A percentile compares a stretch with the other conserved stretches of the same genome.
These are phyloP conservation scores for Alosa sapidissima DNA, from an alignment of 2,797 vertebrate species.

Conservation along the genomic window DNA sequence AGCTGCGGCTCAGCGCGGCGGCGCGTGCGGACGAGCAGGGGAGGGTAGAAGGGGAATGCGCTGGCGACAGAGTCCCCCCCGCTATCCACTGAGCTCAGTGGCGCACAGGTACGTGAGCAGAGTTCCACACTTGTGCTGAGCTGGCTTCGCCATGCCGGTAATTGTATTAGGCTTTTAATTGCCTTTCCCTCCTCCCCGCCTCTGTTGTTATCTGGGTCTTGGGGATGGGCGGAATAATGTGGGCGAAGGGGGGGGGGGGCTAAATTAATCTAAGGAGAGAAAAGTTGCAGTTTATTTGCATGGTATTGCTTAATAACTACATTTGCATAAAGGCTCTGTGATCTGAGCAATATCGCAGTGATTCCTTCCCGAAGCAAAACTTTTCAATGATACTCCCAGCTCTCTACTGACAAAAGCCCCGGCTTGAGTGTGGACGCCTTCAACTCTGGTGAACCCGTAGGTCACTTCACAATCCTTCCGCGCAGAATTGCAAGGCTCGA, in stretches of 20 bases:
- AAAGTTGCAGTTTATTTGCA: slow-evolving; percentile 57
- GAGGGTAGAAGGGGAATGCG: slow-evolving; percentile 27
- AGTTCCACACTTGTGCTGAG: background rate
- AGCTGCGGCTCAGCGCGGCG: slow-evolving; percentile 34
- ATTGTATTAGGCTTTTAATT: slow-evolving; percentile 43
- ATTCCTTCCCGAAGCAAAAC: background rate
- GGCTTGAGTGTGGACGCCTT: background rate
- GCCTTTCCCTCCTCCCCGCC: slow-evolving; percentile 31
- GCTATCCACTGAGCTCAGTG: background rate
- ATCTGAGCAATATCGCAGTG: background rate
- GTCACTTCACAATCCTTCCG: slow-evolving; percentile 38
- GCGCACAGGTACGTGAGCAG: slow-evolving; percentile 34
- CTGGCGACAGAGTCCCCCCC: background rate
- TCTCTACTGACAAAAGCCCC: background rate
- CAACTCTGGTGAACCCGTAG: background rate
- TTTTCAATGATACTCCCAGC: background rate
- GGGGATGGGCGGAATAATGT: slow-evolving; percentile 54
- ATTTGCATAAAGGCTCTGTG: slow-evolving; percentile 34
- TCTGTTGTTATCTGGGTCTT: slow-evolving; percentile 50
- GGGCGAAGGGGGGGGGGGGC: slow-evolving; percentile 39
- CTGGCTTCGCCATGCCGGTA: background rate
- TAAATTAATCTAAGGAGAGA: slow-evolving; percentile 56
- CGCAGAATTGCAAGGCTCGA: slow-evolving; percentile 34
- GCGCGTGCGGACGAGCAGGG: background rate
- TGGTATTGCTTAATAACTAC: slow-evolving; percentile 36